Evolutionary conservation across 2,113 vertebrate genomes (phyloP), one percentile per base, ranked within the genome.

Genomic region (Periophthalmus modestus): DNA sequence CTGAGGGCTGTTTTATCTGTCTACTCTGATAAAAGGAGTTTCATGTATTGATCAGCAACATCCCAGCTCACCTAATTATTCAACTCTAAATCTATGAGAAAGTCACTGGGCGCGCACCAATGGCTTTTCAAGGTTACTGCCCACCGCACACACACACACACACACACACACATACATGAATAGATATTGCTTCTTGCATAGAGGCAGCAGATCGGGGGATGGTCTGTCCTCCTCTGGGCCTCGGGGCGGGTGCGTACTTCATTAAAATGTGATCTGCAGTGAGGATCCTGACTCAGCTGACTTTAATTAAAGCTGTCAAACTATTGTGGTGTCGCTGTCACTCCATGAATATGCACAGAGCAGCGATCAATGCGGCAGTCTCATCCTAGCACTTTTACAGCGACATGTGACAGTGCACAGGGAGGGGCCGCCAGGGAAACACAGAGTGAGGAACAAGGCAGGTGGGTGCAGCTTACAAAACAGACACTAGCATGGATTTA

Each of bases 241-340:
- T 66, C 70, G 36, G 61, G 54, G 58, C 71, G 69, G 83, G 84
- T 73, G 76, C 72, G 84, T 71, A 74, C 74, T 70, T 85, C 85
- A 87, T 90, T 90, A 82, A 85, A 87, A 77, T 79, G 72, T 81
- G 79, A 90, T 62, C 79, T 74, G 75, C 71, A 72, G 88, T 84
- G 73, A 75, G 66, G 68, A 73, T 62, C 69, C 77, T 85, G 88
- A 90, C 68, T 89, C 87, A 87, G 84, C 81, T 68, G 63, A 85
- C 54, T 82, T 88, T 90, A 88, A 89, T 90, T 90, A 87, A 91
- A 86, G 73, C 80, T 84, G 87, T 85, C 89, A 88, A 87, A 85
- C 82, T 72, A 74, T 71, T 75, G 66, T 33, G 48, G 65, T 76
- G 75, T 82, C 80, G 80, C 68, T 59, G 75, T 84, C 71, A 73